Base-by-base conservation (phyloP, 1,140 invertebrate species). In the Microplitis mediator region DNA sequence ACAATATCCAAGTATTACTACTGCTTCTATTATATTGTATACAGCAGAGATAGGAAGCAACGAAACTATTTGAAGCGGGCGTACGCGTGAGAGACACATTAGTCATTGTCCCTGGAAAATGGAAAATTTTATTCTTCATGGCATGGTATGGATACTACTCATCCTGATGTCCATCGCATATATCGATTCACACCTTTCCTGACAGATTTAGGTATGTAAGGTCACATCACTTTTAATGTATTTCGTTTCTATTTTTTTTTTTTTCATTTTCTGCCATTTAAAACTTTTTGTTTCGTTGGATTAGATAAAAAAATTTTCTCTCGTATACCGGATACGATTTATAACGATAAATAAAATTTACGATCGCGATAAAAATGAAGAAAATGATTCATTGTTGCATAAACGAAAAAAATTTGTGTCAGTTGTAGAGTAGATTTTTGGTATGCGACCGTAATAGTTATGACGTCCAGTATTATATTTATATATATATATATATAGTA, bases 31-130 rank as follows among this genome's bases (percentile, higher is more conserved):
- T 39, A 8, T 39, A 39, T 39, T 39, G 9, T 39, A 39, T 39
- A 9, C 9, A 39, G 36, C 36, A 9, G 4, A 39, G 36, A 39
- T 39, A 39, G 36, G 36, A 39, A 39, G 36, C 36, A 39, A 9
- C 36, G 9, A 39, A 39, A 39, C 36, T 39, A 39, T 39, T 39
- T 9, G 36, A 8, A 39, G 36, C 5, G 5, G 36, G 9, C 5
- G 5, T 39, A 39, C 5, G 5, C 5, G 36, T 31, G 4, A 51
- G 39, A 9, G 66, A 34, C 3, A 52, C 52, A 72, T 72, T 67
- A 72, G 61, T 72, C 71, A 72, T 72, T 72, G 71, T 72, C 71
- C 71, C 16, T 56, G 67, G 64, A 72, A 72, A 72, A 72, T 72
- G 71, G 71, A 72, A 72, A 67, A 72, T 67, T n/a, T 52, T 13